Base-by-base conservation (phyloP, 53 echinoderm and acorn worm genomes). In the Paracentrotus lividus region DNA sequence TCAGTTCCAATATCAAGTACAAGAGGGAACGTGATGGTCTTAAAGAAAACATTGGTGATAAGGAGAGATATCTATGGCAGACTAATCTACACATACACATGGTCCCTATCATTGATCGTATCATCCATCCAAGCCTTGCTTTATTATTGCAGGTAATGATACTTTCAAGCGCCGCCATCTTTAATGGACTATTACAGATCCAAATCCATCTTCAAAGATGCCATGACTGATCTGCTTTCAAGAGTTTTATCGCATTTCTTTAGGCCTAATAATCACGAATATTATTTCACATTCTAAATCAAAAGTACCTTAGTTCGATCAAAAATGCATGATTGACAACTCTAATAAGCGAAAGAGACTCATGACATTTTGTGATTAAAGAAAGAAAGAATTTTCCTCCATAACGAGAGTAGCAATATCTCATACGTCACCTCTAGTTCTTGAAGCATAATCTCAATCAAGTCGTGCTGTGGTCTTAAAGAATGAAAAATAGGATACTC, bases 11-110 rank as follows among this genome's bases (percentile, higher is more conserved):
- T 18, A 72, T 81, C 0, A 27, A 24, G 12, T 81, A 47, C 47
- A 34, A 8, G 26, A 81, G 47, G n/a, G 47, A 5, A 81, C 47
- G 81, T 45, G 45, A n/a, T 8, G 81, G 14, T 23, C 47, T 26
- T n/a, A n/a, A n/a, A n/a, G 44, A 24, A 81, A 81, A 81, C 81
- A 81, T 1, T 76, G 36, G 32, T n/a, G 76, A 76, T 42, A 40
- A 42, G 38, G 3, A 36, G 42, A 40, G 40, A 75, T 3, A 76
- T 42, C 14, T 42, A 42, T 42, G 27, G 24, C 64, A 29, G 21
- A 58, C 64, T 29, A 1, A 64, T 64, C 64, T 64, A 21, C 16
- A 64, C 8, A 64, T 29, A 64, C 27, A 31, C 8, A 1, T 12
- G 64, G 0, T 64, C 31, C n/a, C n/a, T n/a, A n/a, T n/a, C n/a